These are phyloP conservation scores for Virgularia gustaviana DNA, from an alignment of 92 coral and sea anemone species.

Conservation along the genomic window DNA sequence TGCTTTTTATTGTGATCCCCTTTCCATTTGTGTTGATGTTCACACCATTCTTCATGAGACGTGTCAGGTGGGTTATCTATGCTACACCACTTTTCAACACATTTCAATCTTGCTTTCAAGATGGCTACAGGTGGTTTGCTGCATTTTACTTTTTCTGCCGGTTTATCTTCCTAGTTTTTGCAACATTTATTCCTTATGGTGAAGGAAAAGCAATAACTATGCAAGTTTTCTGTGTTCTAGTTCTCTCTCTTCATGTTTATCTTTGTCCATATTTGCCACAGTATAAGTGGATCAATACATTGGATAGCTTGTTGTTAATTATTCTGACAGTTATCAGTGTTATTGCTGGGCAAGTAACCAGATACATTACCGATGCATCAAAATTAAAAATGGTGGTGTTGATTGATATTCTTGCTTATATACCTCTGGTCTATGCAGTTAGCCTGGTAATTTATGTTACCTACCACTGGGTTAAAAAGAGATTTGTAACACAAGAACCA, in stretches of 20 bases:
- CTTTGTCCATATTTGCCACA: slow-evolving; percentile 35
- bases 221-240: slow-evolving; percentile 65
- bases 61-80: slow-evolving; percentile 63
- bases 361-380: slow-evolving; percentile 17
- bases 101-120: slow-evolving; percentile 83
- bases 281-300: slow-evolving; percentile 73
- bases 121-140: slow-evolving; percentile 88
- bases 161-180: slow-evolving; percentile 61
- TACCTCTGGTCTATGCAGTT: slow-evolving; percentile 69
- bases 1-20: slow-evolving; percentile 58
- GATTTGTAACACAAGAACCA: too few species aligned
- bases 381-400: slow-evolving; percentile 27
- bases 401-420: slow-evolving; percentile 64
- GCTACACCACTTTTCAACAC: slow-evolving; percentile 75
- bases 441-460: slow-evolving; percentile 23
- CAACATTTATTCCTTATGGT: slow-evolving; percentile 71
- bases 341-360: slow-evolving; percentile 26
- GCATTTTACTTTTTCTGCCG: slow-evolving; percentile 90
- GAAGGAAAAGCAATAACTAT: slow-evolving; percentile 70
- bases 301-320: slow-evolving; percentile 71
- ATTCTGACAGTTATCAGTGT: slow-evolving; percentile 60
- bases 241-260: slow-evolving; percentile 40
- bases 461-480: not conserved
- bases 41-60: slow-evolving; percentile 59
- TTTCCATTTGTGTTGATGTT: slow-evolving; percentile 55